Evolutionary conservation across 2,797 vertebrate genomes (phyloP), one percentile per base, ranked within the genome.

Genomic region (Anolis apletophallus): DNA sequence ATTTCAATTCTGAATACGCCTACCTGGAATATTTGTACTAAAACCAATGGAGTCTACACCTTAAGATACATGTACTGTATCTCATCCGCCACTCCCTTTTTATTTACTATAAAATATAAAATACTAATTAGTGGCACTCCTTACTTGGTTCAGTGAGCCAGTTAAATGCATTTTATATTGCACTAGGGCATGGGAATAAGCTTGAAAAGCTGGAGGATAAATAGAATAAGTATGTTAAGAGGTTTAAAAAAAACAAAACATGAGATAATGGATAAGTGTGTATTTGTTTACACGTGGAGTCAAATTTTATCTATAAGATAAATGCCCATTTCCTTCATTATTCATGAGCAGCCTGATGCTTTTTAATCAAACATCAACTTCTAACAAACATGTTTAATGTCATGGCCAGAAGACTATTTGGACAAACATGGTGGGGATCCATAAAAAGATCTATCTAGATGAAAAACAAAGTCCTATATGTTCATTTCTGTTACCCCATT

Each of bases 341-440:
- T n/a, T 17, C 12, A 7, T 55, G 61, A 34, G 57, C 50, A 71
- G 29, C 54, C 40, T 86, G 40, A 86, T 5, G 40, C 80, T 81
- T 86, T 78, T 19, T 23, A 64, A 36, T 16, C 5, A 73, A 80
- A 64, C 72, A 85, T 73, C 84, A 74, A 29, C 5, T 50, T 50
- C 32, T 17, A 74, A 54, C 73, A 50, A 74, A 61, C n/a, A 32
- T 57, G 40, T 46, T 61, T 52, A 46, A 54, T 26, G 36, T 74
- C 23, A 36, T 74, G 57, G 17, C 57, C 17, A 40, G 14, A 23
- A 74, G 3, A 52, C 46, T 17, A 67, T 64, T 81, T 55, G 61
- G 46, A 74, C 55, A 57, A 19, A 19, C 10, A 12, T 10, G 61
- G 26, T 10, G 61, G 61, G 23, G 13, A 12, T 52, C 23, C 11